A percentile compares a stretch with the other conserved stretches of the same genome.
Conservation (phyloP, 1,140 invertebrate species). For the Pseudomyrmex pallidus region DNA sequence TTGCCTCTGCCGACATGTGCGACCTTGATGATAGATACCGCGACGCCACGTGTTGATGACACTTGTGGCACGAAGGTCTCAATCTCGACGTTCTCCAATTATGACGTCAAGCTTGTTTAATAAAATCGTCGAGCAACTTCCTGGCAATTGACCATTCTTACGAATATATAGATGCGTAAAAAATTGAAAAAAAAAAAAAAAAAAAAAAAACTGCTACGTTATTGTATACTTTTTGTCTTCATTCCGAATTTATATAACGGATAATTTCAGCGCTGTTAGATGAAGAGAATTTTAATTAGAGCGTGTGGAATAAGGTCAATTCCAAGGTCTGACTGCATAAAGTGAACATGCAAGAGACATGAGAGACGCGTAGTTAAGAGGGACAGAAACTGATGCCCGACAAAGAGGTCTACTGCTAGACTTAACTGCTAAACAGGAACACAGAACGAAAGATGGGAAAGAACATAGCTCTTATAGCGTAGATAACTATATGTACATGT, state of each 20-base stretch:
- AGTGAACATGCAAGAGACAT: not conserved
- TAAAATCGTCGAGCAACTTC: not conserved
- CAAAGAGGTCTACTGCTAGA: constrained; percentile 76
- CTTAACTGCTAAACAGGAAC: constrained; percentile 77
- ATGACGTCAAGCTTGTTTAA: not conserved
- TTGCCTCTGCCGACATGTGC: constrained; percentile 8
- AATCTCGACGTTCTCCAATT: no score
- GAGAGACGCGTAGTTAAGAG: not conserved
- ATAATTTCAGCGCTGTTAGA: not conserved
- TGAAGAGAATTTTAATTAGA: no score
- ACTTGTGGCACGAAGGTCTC: constrained; percentile 6
- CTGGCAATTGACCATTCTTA: not conserved
- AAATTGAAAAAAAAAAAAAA: not conserved
- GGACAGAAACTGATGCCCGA: not conserved
- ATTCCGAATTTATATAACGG: not conserved
- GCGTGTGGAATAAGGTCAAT: no score
- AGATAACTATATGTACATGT: no score
- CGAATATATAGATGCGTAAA: not conserved
- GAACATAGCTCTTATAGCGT: not conserved
- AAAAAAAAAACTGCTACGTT: not conserved
- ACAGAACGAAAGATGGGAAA: constrained; percentile 68
- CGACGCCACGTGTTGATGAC: not conserved
- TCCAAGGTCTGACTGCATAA: not conserved
- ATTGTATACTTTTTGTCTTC: not conserved
- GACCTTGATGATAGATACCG: constrained; percentile 28